Conservation (phyloP, 2,113 vertebrate species). For the Taxidea taxus region DNA sequence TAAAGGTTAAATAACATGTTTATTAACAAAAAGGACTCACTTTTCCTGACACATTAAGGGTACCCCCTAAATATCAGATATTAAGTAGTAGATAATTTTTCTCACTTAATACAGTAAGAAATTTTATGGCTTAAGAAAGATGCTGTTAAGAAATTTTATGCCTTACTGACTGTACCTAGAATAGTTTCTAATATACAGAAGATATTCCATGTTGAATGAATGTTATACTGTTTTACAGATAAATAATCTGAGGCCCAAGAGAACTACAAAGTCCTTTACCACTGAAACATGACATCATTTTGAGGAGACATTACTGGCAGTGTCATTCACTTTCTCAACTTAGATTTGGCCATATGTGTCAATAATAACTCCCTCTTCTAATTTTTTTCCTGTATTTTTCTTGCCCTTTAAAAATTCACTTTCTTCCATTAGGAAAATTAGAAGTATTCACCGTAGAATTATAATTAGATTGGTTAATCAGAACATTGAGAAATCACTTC, state of each 20-base stretch:
- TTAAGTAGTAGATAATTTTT: constrained; percentile 3
- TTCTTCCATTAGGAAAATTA: not conserved
- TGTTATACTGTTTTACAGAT: not conserved
- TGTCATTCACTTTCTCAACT: not conserved
- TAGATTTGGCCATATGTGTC: not conserved
- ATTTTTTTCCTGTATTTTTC: not conserved
- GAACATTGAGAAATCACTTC: not conserved
- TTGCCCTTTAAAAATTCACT: not conserved
- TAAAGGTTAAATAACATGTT: not conserved
- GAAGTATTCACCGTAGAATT: not conserved
- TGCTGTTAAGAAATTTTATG: not conserved
- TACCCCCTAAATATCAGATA: not conserved
- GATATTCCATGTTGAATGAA: not conserved
- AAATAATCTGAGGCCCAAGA: not conserved
- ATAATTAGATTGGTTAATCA: not conserved
- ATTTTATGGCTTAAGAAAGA: not conserved
- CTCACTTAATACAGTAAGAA: not conserved
- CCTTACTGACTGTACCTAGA: not conserved
- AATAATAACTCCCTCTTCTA: not conserved
- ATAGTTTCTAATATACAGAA: not conserved
- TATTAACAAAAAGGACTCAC: not conserved
- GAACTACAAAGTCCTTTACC: not conserved
- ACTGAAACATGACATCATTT: not conserved
- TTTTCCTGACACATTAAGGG: not conserved
- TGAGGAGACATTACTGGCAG: not conserved